phyloP scores from a whole-genome alignment of 2,888 invertebrate species.

The Ornithoptera priamus region DNA sequence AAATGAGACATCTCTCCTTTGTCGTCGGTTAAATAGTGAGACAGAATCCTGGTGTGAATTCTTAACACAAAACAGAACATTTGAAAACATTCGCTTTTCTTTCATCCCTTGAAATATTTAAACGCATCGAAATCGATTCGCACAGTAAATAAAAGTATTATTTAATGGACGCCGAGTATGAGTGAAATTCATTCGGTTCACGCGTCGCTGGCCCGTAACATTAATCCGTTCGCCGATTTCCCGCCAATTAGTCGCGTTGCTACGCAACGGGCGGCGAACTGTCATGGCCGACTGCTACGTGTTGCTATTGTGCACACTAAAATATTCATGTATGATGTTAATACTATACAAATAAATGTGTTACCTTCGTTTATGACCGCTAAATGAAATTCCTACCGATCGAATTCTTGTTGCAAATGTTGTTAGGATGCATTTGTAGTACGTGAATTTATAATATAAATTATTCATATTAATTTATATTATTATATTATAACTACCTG shows the following conservation, averaged over 20 bases:
- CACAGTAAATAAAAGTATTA: constrained; percentile 30
- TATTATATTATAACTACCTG: too few relatives aligned
- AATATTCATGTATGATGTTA: neutral
- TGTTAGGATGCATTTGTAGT: too few relatives aligned
- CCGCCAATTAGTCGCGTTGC: constrained; percentile 67
- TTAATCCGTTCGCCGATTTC: constrained; percentile 61
- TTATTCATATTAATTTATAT: too few relatives aligned
- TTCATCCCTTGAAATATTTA: constrained; percentile 13
- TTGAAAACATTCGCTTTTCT: neutral
- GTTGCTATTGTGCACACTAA: constrained; percentile 9
- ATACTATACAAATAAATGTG: neutral
- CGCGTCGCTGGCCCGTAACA: constrained; percentile 40
- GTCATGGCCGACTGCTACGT: constrained; percentile 47
- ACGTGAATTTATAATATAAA: too few relatives aligned
- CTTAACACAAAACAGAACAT: neutral
- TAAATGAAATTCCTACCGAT: neutral
- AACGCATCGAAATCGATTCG: constrained; percentile 23
- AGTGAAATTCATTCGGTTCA: constrained; percentile 39
- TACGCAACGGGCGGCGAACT: constrained; percentile 52
- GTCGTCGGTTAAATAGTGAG: neutral
- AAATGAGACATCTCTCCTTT: neutral
- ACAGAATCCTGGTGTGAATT: neutral
- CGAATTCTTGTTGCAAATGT: too few relatives aligned
- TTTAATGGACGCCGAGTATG: constrained; percentile 31
- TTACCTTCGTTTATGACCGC: neutral